Evolutionary conservation across 2,888 invertebrate species (phyloP).

Genomic region (Drosophila borborema): DNA sequence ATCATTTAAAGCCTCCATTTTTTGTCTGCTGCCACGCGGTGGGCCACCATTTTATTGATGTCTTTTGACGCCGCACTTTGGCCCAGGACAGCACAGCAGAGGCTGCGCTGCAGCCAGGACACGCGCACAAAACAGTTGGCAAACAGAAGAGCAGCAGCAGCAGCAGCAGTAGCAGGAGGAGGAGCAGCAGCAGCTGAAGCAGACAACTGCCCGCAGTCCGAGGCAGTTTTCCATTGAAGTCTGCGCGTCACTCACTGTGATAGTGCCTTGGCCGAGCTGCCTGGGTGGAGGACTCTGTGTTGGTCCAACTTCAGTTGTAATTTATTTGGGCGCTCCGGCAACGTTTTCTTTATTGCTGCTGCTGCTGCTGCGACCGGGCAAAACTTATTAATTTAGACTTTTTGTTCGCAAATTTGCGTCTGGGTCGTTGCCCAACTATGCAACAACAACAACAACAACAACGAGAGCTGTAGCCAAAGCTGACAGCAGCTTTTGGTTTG

Average conservation of each 20-base stretch:
- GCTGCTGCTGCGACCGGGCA: constrained; percentile 51
- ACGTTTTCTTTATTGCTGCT: constrained; percentile 71
- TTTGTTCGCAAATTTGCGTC: constrained; percentile 80
- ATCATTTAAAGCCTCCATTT: constrained; percentile 30
- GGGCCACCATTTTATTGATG: constrained; percentile 69
- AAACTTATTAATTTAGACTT: constrained; percentile 81
- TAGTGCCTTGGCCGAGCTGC: not conserved
- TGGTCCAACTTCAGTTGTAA: constrained; percentile 56
- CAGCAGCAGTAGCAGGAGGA: constrained; percentile 1
- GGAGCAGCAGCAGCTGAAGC: not conserved
- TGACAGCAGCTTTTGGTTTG: constrained; percentile 48
- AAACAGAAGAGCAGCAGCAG: constrained; percentile 27
- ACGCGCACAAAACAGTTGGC: constrained; percentile 41
- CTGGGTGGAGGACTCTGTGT: constrained; percentile 5
- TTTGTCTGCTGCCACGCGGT: constrained; percentile 30
- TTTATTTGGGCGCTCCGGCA: constrained; percentile 60
- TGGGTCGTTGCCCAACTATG: constrained; percentile 77
- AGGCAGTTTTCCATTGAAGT: constrained; percentile 49
- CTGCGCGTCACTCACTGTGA: constrained; percentile 48
- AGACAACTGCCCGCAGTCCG: constrained; percentile 52
- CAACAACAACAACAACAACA: constrained; percentile 43
- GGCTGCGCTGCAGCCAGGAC: constrained; percentile 28
- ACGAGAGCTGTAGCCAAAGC: constrained; percentile 9
- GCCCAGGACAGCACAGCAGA: constrained; percentile 14
- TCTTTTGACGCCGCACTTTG: constrained; percentile 64